Conservation (phyloP, 2,113 vertebrate species). For the Phylloscopus whistleri region DNA sequence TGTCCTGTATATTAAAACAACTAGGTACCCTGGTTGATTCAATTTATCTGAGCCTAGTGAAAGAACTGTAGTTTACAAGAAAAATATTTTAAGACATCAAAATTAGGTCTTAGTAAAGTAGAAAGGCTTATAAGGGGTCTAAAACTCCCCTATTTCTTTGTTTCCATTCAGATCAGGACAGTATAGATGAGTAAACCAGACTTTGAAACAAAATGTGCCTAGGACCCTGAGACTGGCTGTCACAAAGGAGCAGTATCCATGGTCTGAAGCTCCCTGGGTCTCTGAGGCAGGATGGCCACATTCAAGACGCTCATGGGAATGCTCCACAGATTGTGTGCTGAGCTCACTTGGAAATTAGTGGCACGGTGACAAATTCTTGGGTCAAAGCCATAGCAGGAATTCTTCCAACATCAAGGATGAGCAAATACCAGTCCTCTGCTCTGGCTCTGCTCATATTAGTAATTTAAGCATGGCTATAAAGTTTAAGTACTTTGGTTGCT, state of each 20-base stretch:
- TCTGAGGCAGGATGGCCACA: neutral
- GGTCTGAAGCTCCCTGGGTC: neutral
- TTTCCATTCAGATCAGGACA: neutral
- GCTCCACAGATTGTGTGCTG: neutral
- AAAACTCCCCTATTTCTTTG: neutral
- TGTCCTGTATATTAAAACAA: neutral
- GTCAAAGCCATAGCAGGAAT: neutral
- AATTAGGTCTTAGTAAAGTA: neutral
- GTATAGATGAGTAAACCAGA: neutral
- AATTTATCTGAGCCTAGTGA: neutral
- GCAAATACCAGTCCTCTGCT: neutral
- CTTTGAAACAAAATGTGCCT: neutral
- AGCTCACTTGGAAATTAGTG: neutral
- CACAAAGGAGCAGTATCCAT: neutral
- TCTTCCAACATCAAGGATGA: neutral
- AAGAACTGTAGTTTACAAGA: neutral
- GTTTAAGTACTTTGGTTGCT: neutral
- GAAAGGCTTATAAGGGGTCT: neutral
- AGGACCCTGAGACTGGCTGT: neutral
- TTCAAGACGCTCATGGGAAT: rapidly evolving
- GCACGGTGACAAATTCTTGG: rapidly evolving
- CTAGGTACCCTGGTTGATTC: neutral
- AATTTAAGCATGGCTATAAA: neutral
- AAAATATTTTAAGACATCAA: neutral
- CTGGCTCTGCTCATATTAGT: neutral